A percentile compares a stretch with the other conserved stretches of the same genome.
These are phyloP conservation scores for Poeciliopsis turneri DNA, from an alignment of 2,797 vertebrate genomes.

Conservation along the genomic window DNA sequence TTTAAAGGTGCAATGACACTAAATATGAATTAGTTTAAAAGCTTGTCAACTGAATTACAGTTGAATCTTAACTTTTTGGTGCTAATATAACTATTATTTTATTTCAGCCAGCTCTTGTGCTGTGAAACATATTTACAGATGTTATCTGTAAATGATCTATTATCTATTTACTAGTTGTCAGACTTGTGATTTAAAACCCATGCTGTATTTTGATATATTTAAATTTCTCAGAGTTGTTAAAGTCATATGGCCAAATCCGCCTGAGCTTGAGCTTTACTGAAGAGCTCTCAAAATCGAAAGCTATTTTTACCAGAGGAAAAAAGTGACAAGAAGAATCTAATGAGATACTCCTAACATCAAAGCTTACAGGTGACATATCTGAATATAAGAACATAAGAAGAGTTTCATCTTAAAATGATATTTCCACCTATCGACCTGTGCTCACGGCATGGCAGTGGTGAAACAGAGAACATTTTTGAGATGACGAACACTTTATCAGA, in stretches of 20 bases:
- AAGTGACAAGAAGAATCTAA: slow-evolving; percentile 48
- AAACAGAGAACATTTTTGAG: slow-evolving; percentile 14
- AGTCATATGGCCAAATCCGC: slow-evolving; percentile 16
- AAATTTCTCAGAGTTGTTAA: slow-evolving; percentile 6
- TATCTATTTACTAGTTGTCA: background rate
- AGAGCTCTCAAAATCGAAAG: slow-evolving; percentile 38
- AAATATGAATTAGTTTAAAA: background rate
- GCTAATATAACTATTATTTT: background rate
- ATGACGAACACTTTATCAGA: slow-evolving; percentile 6
- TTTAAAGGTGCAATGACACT: background rate
- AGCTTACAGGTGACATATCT: slow-evolving; percentile 32
- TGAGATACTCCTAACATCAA: slow-evolving; percentile 53
- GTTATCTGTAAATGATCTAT: no score
- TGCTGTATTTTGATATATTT: background rate
- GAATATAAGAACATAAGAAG: slow-evolving; percentile 43
- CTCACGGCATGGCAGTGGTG: slow-evolving; percentile 17
- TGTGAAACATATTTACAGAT: background rate
- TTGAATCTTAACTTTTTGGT: background rate
- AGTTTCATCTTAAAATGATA: slow-evolving; percentile 31
- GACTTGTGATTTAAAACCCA: background rate
- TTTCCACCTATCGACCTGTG: slow-evolving; percentile 33
- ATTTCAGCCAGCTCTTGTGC: background rate
- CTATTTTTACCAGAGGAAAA: slow-evolving; percentile 32
- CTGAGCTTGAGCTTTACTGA: slow-evolving; percentile 22
- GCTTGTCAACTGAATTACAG: background rate